Evolutionary conservation across 2,113 vertebrate species (phyloP).

Genomic region (Tor tambroides): DNA sequence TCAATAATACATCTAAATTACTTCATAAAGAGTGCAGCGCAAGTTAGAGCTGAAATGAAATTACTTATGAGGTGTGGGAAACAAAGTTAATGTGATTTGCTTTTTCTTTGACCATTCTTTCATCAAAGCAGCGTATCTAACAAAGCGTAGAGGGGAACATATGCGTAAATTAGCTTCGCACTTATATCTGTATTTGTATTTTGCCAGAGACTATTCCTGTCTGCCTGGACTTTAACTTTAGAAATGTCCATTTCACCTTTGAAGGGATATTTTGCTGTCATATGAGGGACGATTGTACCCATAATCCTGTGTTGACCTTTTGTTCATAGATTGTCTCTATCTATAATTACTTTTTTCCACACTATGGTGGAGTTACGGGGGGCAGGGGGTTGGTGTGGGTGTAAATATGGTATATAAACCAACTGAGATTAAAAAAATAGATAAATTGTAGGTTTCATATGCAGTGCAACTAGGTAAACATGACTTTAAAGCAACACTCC

Average conservation of each 20-base stretch:
- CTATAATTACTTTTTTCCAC: slow-evolving; percentile 78
- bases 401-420: slow-evolving; percentile 57
- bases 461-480: not conserved
- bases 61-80: not conserved
- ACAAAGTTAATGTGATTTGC: not conserved
- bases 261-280: slow-evolving; percentile 70
- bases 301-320: slow-evolving; percentile 58
- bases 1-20: slow-evolving; percentile 20
- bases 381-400: slow-evolving; percentile 29
- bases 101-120: slow-evolving; percentile 22
- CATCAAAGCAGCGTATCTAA: slow-evolving; percentile 11
- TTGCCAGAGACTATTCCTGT: slow-evolving; percentile 45
- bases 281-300: slow-evolving; percentile 61
- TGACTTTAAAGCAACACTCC: not conserved
- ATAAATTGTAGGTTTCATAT: not conserved
- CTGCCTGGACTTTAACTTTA: slow-evolving; percentile 64
- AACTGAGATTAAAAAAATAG: not conserved
- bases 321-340: slow-evolving; percentile 71
- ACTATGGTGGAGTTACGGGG: slow-evolving; percentile 60
- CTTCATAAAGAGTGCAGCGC: not conserved
- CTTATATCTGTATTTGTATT: not conserved
- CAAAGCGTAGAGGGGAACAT: not conserved
- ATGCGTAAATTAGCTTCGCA: slow-evolving; percentile 13
- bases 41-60: not conserved
- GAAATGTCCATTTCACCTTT: slow-evolving; percentile 63